Conservation (phyloP, 2,888 invertebrate species). For the Isotomurus palustris region DNA sequence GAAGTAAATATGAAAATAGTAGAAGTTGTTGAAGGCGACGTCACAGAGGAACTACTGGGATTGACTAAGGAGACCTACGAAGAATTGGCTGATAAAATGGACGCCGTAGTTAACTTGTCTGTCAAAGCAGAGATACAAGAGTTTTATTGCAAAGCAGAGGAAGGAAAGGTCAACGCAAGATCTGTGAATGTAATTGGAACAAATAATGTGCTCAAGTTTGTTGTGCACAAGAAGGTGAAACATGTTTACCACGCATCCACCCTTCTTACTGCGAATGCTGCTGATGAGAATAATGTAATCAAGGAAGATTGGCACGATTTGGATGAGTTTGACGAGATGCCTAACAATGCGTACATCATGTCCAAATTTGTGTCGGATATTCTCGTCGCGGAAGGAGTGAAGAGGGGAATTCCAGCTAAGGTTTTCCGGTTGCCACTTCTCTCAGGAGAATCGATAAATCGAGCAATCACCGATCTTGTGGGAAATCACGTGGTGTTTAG, state of each 20-base stretch:
- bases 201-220: conserved; percentile 11
- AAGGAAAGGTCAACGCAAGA: conserved; percentile 10
- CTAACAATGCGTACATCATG: conserved; percentile 7
- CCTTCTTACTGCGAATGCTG: conserved; percentile 17
- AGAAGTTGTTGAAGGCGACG: conserved; percentile 8
- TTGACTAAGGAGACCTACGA: conserved; percentile 1
- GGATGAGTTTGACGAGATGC: conserved; percentile 4
- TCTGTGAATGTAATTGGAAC: conserved; percentile 26
- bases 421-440: conserved; percentile 6
- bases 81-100: background rate
- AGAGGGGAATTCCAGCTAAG: conserved; percentile 17
- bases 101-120: conserved; percentile 14
- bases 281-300: conserved; percentile 9
- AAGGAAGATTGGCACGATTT: conserved; percentile 11
- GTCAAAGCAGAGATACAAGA: conserved; percentile 8
- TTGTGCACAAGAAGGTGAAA: conserved; percentile 5
- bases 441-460: conserved; percentile 1
- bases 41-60: conserved; percentile 4
- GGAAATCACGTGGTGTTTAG: background rate
- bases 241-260: conserved; percentile 15
- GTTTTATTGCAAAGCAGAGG: conserved; percentile 9
- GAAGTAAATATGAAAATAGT: conserved; percentile 11
- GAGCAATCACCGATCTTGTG: background rate
- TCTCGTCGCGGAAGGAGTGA: conserved; percentile 11
- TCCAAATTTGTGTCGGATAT: conserved; percentile 14